Conservation (phyloP, 2,797 vertebrate genomes). For the Oreochromis mossambicus region DNA sequence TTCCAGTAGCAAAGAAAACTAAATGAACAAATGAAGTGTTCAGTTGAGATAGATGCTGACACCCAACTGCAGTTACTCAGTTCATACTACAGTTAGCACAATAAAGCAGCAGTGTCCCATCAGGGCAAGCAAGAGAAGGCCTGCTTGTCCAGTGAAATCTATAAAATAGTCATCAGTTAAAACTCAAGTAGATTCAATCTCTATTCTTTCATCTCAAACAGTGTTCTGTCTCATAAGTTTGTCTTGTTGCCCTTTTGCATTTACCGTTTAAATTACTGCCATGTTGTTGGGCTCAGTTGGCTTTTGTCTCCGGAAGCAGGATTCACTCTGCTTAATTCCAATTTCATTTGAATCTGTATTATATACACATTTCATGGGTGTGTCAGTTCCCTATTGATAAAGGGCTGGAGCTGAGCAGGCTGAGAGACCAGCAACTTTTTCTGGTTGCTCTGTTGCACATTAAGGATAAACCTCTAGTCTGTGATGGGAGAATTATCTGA, state of each 20-base stretch:
- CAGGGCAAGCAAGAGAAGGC: neutral
- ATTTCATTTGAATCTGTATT: neutral
- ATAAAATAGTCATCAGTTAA: neutral
- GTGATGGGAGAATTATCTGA: neutral
- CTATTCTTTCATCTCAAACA: neutral
- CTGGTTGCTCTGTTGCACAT: neutral
- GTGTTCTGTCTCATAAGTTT: neutral
- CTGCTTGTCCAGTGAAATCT: neutral
- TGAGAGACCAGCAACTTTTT: neutral
- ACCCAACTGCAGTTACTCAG: neutral
- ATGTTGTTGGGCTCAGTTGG: neutral
- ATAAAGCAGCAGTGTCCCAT: neutral
- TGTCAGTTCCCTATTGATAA: neutral
- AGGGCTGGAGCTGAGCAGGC: neutral
- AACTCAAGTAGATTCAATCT: neutral
- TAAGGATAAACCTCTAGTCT: neutral
- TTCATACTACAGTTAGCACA: neutral
- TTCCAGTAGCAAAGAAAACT: neutral
- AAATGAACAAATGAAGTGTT: neutral
- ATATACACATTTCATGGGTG: neutral
- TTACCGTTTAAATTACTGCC: neutral
- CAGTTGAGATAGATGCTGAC: neutral
- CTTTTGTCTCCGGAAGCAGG: neutral
- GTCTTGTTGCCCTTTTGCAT: neutral
- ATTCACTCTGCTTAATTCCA: rapidly evolving